Percentiles rank a stretch among this genome's conserved stretches.
phyloP scores from a whole-genome alignment of 2,888 invertebrate species.

The Pristionchus mayeri region DNA sequence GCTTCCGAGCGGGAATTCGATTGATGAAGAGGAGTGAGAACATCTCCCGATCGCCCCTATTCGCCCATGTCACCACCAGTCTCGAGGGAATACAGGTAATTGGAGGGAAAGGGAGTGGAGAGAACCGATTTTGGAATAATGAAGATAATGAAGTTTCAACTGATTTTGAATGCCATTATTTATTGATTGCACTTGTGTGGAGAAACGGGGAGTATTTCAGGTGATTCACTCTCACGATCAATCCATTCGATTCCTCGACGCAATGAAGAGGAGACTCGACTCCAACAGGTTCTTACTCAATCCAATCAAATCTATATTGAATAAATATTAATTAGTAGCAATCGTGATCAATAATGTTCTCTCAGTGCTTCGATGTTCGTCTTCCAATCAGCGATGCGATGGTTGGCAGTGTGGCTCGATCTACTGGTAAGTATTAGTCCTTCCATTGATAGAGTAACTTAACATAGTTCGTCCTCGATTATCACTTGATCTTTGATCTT shows the following conservation, averaged over 20 bases:
- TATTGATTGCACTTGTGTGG: no score
- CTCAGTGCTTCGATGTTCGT: slow-evolving; percentile 75
- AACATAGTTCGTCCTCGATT: no score
- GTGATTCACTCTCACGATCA: slow-evolving; percentile 81
- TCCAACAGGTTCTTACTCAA: slow-evolving; percentile 63
- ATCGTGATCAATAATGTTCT: no score
- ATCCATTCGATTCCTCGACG: slow-evolving; percentile 68
- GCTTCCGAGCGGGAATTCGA: slow-evolving; percentile 77
- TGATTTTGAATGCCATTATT: no score
- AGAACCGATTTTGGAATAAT: background rate
- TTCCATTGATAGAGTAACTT: no score
- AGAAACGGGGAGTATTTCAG: background rate
- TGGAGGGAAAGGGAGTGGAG: background rate
- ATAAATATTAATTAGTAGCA: no score
- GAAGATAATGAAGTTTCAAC: background rate
- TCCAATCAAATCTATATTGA: background rate
- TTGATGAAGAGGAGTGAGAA: slow-evolving; percentile 81
- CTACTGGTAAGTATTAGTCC: slow-evolving; percentile 66
- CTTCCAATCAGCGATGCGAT: slow-evolving; percentile 77
- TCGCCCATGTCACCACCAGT: slow-evolving; percentile 81
- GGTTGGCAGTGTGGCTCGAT: slow-evolving; percentile 78
- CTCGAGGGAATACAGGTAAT: slow-evolving; percentile 68
- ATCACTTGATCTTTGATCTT: background rate
- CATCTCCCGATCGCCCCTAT: slow-evolving; percentile 81
- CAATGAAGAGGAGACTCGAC: slow-evolving; percentile 70